Evolutionary conservation across 1,140 invertebrate genomes (phyloP), one percentile per base, ranked within the genome.

Genomic region (Elysia chlorotica): DNA sequence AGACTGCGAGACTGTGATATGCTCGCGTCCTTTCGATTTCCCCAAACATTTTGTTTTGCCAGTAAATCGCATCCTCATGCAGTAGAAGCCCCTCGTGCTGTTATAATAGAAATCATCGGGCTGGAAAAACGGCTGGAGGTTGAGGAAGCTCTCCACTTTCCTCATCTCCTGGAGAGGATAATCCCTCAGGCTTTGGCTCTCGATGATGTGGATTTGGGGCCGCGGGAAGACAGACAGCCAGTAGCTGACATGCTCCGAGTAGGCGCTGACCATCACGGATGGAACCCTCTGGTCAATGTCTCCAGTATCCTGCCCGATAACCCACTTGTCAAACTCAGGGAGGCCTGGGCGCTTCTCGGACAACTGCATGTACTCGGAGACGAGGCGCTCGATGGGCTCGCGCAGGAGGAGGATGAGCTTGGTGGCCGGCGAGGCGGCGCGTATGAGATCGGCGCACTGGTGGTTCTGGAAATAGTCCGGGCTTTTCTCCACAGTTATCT

Each of bases 301-400:
- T 30, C 35, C 33, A 2, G 57, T 71, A 1, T 14, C 5, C 2
- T 35, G 57, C n/a, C 63, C 21, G 2, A 31, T 56, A 0, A 71
- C 69, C 69, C 69, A 71, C 25, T 71, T 2, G 23, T 71, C 59
- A 53, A 71, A 35, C 1, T 4, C 14, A 4, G 69, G 69, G 5
- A 71, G 25, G 0, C 19, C n/a, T 25, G 23, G 59, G 19, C 30
- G 6, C n/a, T 71, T 71, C 6, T 71, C 69, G 0, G 36, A 2
- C 0, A 71, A 33, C 38, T 71, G 69, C 69, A 71, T 71, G 59
- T 71, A 71, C 59, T 71, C 57, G 1, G 69, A 71, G 59, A 71
- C 28, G 10, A 71, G 69, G n/a, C 69, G 57, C 38, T 71, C 69
- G n/a, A 71, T 59, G 1, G 69, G 69, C 33, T 71, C 59, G 1